Percentiles rank a stretch among this genome's conserved stretches.
Conservation (phyloP, 2,113 vertebrate genomes). For the Hipposideros armiger region DNA sequence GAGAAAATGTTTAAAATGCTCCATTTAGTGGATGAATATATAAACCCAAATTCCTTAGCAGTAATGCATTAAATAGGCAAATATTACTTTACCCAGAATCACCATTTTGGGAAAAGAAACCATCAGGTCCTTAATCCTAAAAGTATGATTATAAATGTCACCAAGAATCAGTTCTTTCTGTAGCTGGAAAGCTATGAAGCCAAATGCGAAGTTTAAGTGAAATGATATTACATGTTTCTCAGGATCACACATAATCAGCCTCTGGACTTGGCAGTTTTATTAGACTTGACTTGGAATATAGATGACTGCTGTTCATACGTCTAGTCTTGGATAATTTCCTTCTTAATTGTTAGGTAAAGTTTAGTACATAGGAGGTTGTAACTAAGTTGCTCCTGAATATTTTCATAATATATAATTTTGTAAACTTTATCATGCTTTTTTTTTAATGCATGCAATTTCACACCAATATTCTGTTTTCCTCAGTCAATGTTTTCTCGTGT, state of each 20-base stretch:
- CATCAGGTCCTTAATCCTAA: neutral
- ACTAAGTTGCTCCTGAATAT: neutral
- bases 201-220: neutral
- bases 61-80: neutral
- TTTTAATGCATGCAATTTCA: neutral
- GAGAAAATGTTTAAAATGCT: constrained; percentile 36
- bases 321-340: neutral
- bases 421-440: neutral
- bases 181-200: neutral
- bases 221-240: neutral
- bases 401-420: neutral
- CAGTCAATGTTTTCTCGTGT: neutral
- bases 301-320: neutral
- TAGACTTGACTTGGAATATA: neutral
- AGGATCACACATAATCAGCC: neutral
- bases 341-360: neutral
- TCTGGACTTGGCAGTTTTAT: neutral
- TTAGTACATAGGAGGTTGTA: neutral
- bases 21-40: neutral
- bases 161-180: neutral
- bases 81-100: neutral
- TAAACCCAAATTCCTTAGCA: constrained; percentile 9
- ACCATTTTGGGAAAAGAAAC: neutral
- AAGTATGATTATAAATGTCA: constrained; percentile 5
- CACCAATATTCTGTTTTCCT: neutral